Evolutionary conservation across 2,888 invertebrate genomes (phyloP).

Genomic region (Saturnia pavonia): DNA sequence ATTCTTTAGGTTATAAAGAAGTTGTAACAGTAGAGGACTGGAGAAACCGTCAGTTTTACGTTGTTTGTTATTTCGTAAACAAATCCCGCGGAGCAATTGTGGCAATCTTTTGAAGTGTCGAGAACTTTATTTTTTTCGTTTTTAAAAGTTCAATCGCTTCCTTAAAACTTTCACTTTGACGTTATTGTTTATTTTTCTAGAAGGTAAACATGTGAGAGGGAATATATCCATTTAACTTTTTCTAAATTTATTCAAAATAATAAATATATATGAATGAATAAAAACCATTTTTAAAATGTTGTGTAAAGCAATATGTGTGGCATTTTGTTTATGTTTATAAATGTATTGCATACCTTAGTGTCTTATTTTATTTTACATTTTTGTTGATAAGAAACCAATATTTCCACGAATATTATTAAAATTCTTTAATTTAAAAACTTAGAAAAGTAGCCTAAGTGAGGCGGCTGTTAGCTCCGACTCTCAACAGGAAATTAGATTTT

Average conservation of each 20-base stretch:
- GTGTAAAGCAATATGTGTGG: background rate
- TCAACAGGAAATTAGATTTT: too few relatives aligned
- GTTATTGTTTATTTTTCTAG: background rate
- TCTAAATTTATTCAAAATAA: background rate
- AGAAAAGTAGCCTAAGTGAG: too few relatives aligned
- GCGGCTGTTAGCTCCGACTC: too few relatives aligned
- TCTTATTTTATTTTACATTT: too few relatives aligned
- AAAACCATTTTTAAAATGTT: background rate
- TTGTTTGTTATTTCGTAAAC: constrained; percentile 17
- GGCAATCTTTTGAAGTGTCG: constrained; percentile 15
- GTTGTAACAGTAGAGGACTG: background rate
- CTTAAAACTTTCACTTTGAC: constrained; percentile 4
- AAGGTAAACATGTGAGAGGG: background rate
- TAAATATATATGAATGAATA: background rate
- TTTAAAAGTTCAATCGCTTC: constrained; percentile 1
- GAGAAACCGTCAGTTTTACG: constrained; percentile 17
- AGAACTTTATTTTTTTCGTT: constrained; percentile 7
- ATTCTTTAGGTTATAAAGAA: background rate
- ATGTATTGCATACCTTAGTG: background rate
- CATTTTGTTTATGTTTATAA: background rate
- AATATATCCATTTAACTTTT: background rate
- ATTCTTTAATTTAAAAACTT: too few relatives aligned
- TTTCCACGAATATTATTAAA: too few relatives aligned
- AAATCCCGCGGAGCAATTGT: constrained; percentile 9
- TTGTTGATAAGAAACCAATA: too few relatives aligned